These are phyloP conservation scores for Poecile atricapillus DNA, from an alignment of 2,113 vertebrate species.

Conservation along the genomic window DNA sequence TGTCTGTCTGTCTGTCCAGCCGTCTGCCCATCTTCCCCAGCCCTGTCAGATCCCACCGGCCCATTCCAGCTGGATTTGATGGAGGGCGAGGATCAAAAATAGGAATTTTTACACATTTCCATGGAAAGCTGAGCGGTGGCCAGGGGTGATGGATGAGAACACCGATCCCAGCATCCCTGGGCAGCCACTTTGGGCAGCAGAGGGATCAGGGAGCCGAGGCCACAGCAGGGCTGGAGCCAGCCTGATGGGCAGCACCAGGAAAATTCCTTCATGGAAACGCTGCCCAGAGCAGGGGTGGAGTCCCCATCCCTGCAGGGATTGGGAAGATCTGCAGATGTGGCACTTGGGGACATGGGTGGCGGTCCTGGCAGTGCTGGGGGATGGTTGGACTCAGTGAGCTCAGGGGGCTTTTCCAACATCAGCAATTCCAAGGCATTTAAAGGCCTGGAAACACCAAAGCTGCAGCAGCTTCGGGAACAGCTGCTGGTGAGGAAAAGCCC, in stretches of 20 bases:
- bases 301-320: neutral
- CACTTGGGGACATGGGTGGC: neutral
- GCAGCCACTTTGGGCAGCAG: neutral
- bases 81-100: neutral
- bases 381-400: neutral
- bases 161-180: neutral
- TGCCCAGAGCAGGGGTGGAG: neutral
- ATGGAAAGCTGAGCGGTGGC: neutral
- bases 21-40: neutral
- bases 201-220: neutral
- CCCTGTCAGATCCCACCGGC: neutral
- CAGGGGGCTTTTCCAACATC: neutral
- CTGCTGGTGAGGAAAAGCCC: neutral
- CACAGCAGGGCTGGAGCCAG: neutral
- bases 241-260: neutral
- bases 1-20: neutral
- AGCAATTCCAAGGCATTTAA: neutral
- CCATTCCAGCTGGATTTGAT: fast-evolving
- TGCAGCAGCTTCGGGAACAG: neutral
- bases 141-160: neutral
- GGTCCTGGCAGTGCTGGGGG: neutral
- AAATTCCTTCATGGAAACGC: neutral
- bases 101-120: neutral
- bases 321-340: neutral
- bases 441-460: neutral